Percentiles rank a stretch among this genome's conserved stretches.
phyloP scores from a whole-genome alignment of 2,113 vertebrate species.

The Gambusia holbrooki region DNA sequence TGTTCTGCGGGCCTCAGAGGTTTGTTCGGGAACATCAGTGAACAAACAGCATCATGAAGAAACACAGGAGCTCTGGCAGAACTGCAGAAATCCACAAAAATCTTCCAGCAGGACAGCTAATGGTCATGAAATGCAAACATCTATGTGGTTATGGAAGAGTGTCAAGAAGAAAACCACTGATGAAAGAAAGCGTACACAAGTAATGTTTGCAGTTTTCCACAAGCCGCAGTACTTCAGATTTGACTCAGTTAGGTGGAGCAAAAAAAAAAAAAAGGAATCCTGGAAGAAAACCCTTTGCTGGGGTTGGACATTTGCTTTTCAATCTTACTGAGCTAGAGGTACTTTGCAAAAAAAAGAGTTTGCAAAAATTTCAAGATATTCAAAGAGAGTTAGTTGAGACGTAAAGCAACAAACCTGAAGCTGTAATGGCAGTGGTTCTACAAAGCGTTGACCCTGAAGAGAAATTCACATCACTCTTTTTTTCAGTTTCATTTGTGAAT shows the following conservation, averaged over 20 bases:
- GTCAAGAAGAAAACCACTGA: not conserved
- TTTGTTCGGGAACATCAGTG: not conserved
- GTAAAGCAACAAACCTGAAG: too few species aligned
- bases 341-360: too few species aligned
- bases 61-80: not conserved
- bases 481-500: not conserved
- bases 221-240: not conserved
- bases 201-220: not conserved
- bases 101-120: not conserved
- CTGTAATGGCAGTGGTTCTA: not conserved
- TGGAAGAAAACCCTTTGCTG: not conserved
- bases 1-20: not conserved
- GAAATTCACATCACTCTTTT: not conserved
- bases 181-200: not conserved
- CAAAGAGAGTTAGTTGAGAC: not conserved
- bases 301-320: too few species aligned
- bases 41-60: too few species aligned
- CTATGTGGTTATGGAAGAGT: not conserved
- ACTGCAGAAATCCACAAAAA: not conserved
- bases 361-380: too few species aligned
- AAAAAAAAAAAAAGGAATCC: too few species aligned
- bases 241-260: too few species aligned
- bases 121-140: not conserved
- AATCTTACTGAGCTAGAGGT: too few species aligned
- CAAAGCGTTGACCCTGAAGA: not conserved